Evolutionary conservation across 2,797 vertebrate genomes (phyloP).

Genomic region (Propithecus deckenii): DNA sequence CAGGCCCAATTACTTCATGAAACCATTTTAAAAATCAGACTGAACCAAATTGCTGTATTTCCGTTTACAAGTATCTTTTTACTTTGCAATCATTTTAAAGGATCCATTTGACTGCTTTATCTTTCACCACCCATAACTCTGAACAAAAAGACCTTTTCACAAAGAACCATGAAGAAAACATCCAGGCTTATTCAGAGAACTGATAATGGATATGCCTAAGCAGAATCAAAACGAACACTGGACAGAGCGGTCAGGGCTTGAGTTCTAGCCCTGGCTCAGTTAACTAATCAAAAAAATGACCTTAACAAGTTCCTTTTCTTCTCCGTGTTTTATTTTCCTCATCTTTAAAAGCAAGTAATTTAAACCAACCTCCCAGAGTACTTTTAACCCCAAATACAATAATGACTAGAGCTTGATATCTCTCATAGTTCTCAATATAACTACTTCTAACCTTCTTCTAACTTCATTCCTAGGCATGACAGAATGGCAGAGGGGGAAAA

Average conservation of each 20-base stretch:
- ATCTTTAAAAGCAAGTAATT: not conserved
- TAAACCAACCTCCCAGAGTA: not conserved
- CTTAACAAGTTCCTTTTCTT: not conserved
- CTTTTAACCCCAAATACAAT: not conserved
- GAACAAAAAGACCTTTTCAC: constrained; percentile 67
- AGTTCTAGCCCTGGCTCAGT: not conserved
- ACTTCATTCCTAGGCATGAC: not conserved
- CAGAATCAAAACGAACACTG: not conserved
- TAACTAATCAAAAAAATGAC: not conserved
- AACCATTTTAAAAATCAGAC: constrained; percentile 79
- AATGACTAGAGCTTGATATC: not conserved
- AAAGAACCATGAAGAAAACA: constrained; percentile 56
- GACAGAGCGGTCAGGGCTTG: not conserved
- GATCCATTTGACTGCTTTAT: constrained; percentile 66
- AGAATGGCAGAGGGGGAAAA: not conserved
- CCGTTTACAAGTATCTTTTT: constrained; percentile 78
- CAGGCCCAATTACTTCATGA: constrained; percentile 78
- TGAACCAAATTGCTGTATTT: constrained; percentile 72
- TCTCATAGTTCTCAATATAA: not conserved
- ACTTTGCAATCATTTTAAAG: constrained; percentile 77
- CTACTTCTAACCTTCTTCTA: constrained; percentile 24
- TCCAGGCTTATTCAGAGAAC: not conserved
- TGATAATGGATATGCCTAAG: not conserved
- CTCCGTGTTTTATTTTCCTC: not conserved
- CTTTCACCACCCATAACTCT: constrained; percentile 70